Evolutionary conservation across 2,888 invertebrate genomes (phyloP), one percentile per base, ranked within the genome.

Genomic region (Sinohyriopsis cumingii): DNA sequence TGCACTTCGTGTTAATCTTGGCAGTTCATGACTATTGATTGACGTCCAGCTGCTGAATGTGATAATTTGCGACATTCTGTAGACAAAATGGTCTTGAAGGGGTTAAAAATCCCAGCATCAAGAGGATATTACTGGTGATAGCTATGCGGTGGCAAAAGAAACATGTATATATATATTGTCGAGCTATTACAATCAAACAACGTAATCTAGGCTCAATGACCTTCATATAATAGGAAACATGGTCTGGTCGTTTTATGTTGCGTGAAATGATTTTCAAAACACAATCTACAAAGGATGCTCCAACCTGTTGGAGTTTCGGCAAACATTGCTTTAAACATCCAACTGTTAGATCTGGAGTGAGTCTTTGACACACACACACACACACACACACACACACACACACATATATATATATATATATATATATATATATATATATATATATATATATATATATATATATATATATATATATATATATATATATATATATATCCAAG

Each of bases 261-360:
- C n/a, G 65, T 54, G 25, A 70, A 72, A 56, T 72, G 69, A 24
- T 75, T 67, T 56, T 69, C 70, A 55, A 72, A 75, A n/a, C n/a
- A n/a, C n/a, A 28, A 28, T 28, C 72, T 24, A 64, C 45, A 55
- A 70, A 76, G n/a, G 60, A 68, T 59, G 64, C 73, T 24, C 69
- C 69, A 69, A 28, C 65, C 69, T 33, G 60, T 65, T 59, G 25
- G 56, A 12, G 59, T 55, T 15, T 22, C 45, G 7, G 63, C 33
- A 53, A 67, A 59, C 62, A 33, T 59, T 53, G 66, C 63, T n/a
- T 63, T 22, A 70, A 45, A 18, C 69, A 69, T 20, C 61, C 45
- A 28, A 5, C 28, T 28, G 28, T 28, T 28, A 60, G 59, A 25
- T 75, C 63, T 25, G 45, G 45, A 22, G 68, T 61, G 3, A 71